Evolutionary conservation across 2,888 invertebrate species (phyloP).

Genomic region (Drosophila ezoana): DNA sequence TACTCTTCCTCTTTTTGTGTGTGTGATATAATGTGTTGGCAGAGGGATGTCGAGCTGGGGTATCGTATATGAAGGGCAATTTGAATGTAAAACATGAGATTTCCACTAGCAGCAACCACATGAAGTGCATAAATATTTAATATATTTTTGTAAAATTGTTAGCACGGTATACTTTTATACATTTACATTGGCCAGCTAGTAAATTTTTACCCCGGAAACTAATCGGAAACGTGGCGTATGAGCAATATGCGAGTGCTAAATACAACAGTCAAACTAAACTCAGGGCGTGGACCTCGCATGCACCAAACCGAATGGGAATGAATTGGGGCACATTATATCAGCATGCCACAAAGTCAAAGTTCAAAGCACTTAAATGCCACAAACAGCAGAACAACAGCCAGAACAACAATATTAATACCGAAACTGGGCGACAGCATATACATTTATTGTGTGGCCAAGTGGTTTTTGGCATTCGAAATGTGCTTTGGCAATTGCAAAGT

Average conservation of each 20-base stretch:
- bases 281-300: neutral
- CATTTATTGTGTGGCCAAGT: slow-evolving; percentile 31
- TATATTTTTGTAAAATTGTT: slow-evolving; percentile 48
- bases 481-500: slow-evolving; percentile 21
- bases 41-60: slow-evolving; percentile 3
- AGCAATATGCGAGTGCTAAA: slow-evolving; percentile 16
- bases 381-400: slow-evolving; percentile 15
- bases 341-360: slow-evolving; percentile 28
- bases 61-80: slow-evolving; percentile 7
- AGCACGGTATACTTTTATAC: slow-evolving; percentile 40
- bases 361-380: slow-evolving; percentile 30
- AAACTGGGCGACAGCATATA: slow-evolving; percentile 25
- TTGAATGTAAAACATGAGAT: slow-evolving; percentile 54
- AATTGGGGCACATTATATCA: slow-evolving; percentile 4
- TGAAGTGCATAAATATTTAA: slow-evolving; percentile 67
- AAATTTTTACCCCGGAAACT: slow-evolving; percentile 2
- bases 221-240: slow-evolving; percentile 35
- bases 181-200: slow-evolving; percentile 8
- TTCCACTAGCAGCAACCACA: slow-evolving; percentile 29
- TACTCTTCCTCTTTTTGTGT: neutral
- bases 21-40: slow-evolving; percentile 3
- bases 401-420: slow-evolving; percentile 18
- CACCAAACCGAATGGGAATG: slow-evolving; percentile 36
- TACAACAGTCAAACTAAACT: slow-evolving; percentile 9
- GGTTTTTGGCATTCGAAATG: slow-evolving; percentile 24